Percentiles rank a stretch among this genome's conserved stretches.
These are phyloP conservation scores for Pecten maximus DNA, from an alignment of 2,888 invertebrate species.

Conservation along the genomic window DNA sequence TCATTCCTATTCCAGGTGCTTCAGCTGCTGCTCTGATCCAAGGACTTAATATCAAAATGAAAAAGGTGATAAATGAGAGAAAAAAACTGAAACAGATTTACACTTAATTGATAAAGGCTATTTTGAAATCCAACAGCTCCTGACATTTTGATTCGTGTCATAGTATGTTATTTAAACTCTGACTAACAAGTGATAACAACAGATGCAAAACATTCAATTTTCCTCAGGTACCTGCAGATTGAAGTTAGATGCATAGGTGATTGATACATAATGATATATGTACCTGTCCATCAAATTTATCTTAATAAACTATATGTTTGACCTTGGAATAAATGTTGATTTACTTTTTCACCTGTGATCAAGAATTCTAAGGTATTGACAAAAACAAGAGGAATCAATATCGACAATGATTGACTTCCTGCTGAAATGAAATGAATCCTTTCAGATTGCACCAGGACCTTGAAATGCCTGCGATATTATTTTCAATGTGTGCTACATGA, in stretches of 20 bases:
- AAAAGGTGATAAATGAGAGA: neutral
- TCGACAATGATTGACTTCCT: neutral
- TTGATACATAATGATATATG: no score
- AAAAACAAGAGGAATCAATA: no score
- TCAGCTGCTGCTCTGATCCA: neutral
- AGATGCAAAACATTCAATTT: neutral
- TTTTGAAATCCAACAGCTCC: neutral
- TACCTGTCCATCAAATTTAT: neutral
- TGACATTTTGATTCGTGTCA: neutral
- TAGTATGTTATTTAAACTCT: neutral
- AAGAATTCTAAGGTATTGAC: neutral
- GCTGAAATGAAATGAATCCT: neutral
- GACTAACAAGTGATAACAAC: neutral
- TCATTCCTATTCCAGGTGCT: neutral
- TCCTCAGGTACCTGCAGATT: neutral
- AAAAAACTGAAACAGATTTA: neutral
- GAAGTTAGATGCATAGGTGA: no score
- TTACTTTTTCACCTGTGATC: neutral
- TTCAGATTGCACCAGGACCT: neutral
- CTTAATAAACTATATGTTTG: neutral
- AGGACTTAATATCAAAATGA: neutral
- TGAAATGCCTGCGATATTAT: neutral
- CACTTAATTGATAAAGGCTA: neutral
- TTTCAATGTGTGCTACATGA: neutral
- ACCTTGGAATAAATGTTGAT: neutral